Evolutionary conservation across 2,797 vertebrate species (phyloP), one percentile per base, ranked within the genome.

Genomic region (Malurus leucopterus): DNA sequence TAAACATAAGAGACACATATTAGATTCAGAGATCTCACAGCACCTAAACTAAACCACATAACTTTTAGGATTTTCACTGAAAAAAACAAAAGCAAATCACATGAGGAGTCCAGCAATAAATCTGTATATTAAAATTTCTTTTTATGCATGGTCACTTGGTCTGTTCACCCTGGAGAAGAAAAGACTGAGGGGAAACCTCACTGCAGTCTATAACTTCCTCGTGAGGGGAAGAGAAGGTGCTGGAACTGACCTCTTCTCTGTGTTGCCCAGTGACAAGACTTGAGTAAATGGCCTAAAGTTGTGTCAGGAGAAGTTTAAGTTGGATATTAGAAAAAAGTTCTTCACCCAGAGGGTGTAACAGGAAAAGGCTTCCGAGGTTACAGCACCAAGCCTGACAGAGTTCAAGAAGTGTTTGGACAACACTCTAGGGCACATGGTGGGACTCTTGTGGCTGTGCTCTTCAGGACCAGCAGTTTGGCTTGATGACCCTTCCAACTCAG

Each of bases 61-160:
- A 46, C 9, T 67, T 88, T 59, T 34, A 55, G 72, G 19, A 63
- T 81, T 84, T 91, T 75, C 59, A 59, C 72, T 68, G 27, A 86
- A 94, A 90, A 51, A 55, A 75, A 21, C 5, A 43, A 83, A 80
- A 61, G 9, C 3, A 46, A 81, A 38, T 44, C 19, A 22, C 8
- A 30, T 4, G 22, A 68, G 3, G 10, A 44, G 5, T 50, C 9
- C 27, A 78, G 83, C 38, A 36, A 12, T 12, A 71, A 86, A 83
- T 13, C 2, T 63, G 67, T 46, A 5, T 13, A 62, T 51, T 87
- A 75, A 53, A 58, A 71, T 64, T 81, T 59, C 58, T 68, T 24
- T 30, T 57, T 70, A 69, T n/a, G 14, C 29, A 64, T 1, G 2
- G 9, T 27, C 11, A 43, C 18, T 50, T 40, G 15, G 8, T 40